Percentiles rank a stretch among this genome's conserved stretches.
These are phyloP conservation scores for Tanypteryx hageni DNA, from an alignment of 2,888 invertebrate genomes.

Conservation along the genomic window DNA sequence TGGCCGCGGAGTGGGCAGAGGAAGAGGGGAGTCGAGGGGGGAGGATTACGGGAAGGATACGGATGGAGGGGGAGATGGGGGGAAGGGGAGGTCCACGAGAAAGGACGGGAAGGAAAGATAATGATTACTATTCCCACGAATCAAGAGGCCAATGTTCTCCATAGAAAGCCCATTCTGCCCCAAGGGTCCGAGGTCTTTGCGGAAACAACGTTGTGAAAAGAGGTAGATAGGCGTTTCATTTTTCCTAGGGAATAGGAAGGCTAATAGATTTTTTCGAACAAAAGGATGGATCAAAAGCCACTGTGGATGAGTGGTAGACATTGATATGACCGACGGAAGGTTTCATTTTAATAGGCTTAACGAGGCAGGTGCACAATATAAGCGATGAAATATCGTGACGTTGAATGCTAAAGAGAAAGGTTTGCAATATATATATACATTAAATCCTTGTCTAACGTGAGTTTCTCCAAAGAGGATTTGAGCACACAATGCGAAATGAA, in stretches of 20 bases:
- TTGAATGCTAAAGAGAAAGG: not conserved
- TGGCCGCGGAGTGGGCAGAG: not conserved
- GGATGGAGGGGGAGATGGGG: conserved; percentile 2
- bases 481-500: no score
- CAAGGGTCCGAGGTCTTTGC: no score
- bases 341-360: not conserved
- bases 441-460: no score
- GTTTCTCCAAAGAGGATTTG: no score
- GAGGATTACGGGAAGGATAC: not conserved
- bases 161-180: not conserved
- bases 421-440: not conserved
- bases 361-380: not conserved
- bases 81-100: not conserved
- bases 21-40: not conserved
- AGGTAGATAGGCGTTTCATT: not conserved
- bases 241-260: not conserved
- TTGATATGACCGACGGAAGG: not conserved
- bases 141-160: conserved; percentile 52
- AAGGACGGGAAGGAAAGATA: conserved; percentile 27
- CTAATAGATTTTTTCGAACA: conserved; percentile 26
- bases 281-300: not conserved
- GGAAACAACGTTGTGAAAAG: not conserved
- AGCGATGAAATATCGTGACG: not conserved
- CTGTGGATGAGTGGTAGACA: not conserved
- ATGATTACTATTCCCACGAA: conserved; percentile 61